A percentile compares a stretch with the other conserved stretches of the same genome.
Evolutionary conservation across 2,113 vertebrate species (phyloP).

Genomic region (Python bivittatus): DNA sequence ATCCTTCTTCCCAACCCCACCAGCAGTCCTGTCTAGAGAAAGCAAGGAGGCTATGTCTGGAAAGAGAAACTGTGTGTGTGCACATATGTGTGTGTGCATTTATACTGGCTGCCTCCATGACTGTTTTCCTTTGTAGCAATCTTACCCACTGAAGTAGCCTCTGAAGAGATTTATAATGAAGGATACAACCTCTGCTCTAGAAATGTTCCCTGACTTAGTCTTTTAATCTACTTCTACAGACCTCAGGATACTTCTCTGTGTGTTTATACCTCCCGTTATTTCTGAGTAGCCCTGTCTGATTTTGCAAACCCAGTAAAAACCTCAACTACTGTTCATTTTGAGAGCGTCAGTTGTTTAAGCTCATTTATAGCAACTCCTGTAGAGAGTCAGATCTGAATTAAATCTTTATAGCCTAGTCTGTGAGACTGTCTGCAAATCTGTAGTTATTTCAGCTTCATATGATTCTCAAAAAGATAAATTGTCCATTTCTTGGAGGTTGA

Average conservation of each 20-base stretch:
- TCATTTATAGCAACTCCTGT: not conserved
- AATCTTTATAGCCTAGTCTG: not conserved
- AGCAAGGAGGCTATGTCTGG: too few species aligned
- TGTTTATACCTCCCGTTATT: not conserved
- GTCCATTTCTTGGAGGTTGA: not conserved
- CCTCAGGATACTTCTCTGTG: not conserved
- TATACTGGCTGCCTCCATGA: too few species aligned
- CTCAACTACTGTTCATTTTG: not conserved
- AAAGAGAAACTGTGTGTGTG: too few species aligned
- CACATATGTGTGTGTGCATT: too few species aligned
- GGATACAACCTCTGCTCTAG: not conserved
- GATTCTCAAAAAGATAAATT: not conserved
- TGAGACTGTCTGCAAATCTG: not conserved
- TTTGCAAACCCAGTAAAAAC: not conserved
- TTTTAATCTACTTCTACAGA: not conserved
- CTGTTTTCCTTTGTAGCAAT: not conserved
- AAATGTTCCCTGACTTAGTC: not conserved
- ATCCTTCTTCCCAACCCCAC: not conserved
- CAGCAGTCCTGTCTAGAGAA: not conserved
- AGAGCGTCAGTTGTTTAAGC: not conserved
- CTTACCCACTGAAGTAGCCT: not conserved
- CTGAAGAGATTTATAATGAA: not conserved
- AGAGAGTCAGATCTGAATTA: not conserved
- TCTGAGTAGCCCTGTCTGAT: not conserved
- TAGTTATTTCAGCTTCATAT: not conserved